Evolutionary conservation across 2,888 invertebrate species (phyloP).

Genomic region (Tenodera sinensis): DNA sequence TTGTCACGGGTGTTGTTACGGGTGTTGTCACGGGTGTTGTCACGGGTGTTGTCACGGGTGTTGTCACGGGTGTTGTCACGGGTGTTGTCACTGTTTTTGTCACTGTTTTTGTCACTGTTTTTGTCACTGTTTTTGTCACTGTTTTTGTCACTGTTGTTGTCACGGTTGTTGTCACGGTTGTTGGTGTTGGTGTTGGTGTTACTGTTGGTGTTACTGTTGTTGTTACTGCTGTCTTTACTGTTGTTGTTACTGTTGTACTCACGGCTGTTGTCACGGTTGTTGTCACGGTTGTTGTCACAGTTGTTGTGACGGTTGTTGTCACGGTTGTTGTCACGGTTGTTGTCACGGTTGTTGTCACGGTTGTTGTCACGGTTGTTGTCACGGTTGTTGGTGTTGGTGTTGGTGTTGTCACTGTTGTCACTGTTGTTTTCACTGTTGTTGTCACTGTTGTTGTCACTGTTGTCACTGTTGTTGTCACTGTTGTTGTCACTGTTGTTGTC

Average conservation of each 20-base stretch:
- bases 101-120: background rate
- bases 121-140: background rate
- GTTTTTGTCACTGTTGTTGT: background rate
- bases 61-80: background rate
- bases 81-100: background rate
- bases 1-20: too few species aligned
- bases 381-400: too few species aligned
- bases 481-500: background rate
- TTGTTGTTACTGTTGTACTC: too few species aligned
- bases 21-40: background rate
- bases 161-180: too few species aligned
- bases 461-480: background rate
- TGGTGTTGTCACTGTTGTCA: background rate
- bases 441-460: background rate
- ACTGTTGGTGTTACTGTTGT: background rate
- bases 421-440: background rate
- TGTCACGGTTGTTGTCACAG: too few species aligned
- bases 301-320: too few species aligned
- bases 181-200: too few species aligned
- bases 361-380: too few species aligned
- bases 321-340: too few species aligned
- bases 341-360: too few species aligned
- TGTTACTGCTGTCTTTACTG: too few species aligned
- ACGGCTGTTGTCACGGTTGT: too few species aligned
- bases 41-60: background rate